Conservation (phyloP, 1,140 invertebrate genomes). For the Nymphalis io region DNA sequence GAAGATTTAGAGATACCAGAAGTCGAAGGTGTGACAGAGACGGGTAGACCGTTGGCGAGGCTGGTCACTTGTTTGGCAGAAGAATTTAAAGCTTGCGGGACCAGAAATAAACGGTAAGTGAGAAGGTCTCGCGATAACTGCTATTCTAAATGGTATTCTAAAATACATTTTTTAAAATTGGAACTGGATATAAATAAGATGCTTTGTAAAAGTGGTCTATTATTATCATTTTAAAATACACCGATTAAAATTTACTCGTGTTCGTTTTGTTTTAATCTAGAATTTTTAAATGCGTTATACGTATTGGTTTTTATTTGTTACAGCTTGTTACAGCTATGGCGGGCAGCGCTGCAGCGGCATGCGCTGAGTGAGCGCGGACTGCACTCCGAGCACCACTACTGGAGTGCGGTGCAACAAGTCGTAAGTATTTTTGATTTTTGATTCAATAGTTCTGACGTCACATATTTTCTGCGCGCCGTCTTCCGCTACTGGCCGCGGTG, state of each 20-base stretch:
- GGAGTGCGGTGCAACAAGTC: constrained; percentile 93
- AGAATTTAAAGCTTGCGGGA: constrained; percentile 60
- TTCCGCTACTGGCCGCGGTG: neutral
- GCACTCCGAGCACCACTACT: constrained; percentile 92
- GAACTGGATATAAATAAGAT: no score
- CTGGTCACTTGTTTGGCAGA: constrained; percentile 58
- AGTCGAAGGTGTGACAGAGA: constrained; percentile 45
- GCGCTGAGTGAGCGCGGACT: constrained; percentile 62
- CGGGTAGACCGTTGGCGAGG: constrained; percentile 54
- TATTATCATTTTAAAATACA: no score
- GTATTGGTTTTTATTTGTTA: neutral
- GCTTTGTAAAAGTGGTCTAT: no score
- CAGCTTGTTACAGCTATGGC: constrained; percentile 68
- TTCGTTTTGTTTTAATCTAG: no score
- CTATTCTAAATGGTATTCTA: no score
- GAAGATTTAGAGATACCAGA: constrained; percentile 47
- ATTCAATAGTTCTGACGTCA: neutral
- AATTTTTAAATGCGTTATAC: neutral
- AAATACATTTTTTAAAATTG: no score
- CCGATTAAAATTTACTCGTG: no score
- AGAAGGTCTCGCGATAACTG: neutral
- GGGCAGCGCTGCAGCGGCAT: constrained; percentile 57
- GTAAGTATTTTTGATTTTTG: constrained; percentile 78
- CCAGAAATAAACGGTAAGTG: constrained; percentile 58
- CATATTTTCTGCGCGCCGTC: neutral